Percentiles rank a stretch among this genome's conserved stretches.
phyloP scores from a whole-genome alignment of 2,113 vertebrate genomes.

The Pholis gunnellus region DNA sequence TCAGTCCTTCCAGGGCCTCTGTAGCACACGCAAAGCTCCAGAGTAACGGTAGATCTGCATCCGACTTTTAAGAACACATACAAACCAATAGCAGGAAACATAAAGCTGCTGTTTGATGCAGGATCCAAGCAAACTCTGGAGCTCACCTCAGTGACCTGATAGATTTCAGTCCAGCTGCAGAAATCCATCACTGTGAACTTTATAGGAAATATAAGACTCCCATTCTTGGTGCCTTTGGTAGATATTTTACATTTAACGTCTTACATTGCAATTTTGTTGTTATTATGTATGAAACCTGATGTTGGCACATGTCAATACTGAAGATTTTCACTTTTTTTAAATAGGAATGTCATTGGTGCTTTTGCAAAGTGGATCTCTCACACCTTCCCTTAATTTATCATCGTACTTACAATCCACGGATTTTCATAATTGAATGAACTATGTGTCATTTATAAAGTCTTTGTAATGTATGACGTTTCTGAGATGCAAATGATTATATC shows the following conservation, averaged over 20 bases:
- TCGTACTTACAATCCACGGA: constrained; percentile 25
- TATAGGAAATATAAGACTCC: not conserved
- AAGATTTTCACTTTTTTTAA: not conserved
- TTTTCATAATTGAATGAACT: constrained; percentile 23
- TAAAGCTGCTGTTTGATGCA: constrained; percentile 6
- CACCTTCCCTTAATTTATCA: constrained; percentile 9
- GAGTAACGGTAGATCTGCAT: constrained; percentile 1
- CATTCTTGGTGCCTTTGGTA: constrained; percentile 66
- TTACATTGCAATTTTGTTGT: constrained; percentile 52
- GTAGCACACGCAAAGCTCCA: not conserved
- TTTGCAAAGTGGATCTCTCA: constrained; percentile 18
- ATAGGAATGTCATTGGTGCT: constrained; percentile 43
- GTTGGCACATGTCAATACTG: constrained; percentile 28
- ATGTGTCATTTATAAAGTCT: constrained; percentile 41
- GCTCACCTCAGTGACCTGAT: constrained; percentile 28
- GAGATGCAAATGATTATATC: constrained; percentile 7
- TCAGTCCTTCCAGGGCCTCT: constrained; percentile 9
- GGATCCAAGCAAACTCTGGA: not conserved
- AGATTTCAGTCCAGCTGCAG: constrained; percentile 31
- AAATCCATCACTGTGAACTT: constrained; percentile 59
- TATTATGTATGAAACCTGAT: constrained; percentile 41
- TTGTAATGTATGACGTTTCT: constrained; percentile 59
- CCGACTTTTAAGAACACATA: not conserved
- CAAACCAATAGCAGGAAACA: not conserved
- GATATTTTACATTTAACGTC: constrained; percentile 33